Evolutionary conservation across 2,888 invertebrate species (phyloP), one percentile per base, ranked within the genome.

Genomic region (Neria commutata): DNA sequence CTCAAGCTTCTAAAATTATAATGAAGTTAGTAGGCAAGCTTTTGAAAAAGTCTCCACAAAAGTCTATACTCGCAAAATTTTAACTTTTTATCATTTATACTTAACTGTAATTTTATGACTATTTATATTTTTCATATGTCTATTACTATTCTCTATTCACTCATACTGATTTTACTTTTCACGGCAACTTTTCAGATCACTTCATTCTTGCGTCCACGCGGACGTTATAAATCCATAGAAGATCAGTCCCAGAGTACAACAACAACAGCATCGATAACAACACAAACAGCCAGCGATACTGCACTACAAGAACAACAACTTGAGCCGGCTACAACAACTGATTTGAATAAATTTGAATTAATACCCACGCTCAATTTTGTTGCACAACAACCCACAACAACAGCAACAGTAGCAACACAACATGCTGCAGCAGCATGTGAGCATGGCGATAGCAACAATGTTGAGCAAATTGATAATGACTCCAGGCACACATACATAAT

Each of bases 341-440:
- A 63, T 68, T 46, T 55, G 25, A 66, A 66, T 46, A 67, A 67
- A 55, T 66, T 70, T 61, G 77, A 79, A 67, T 64, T 80, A 23
- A 72, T 80, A 69, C 81, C 77, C 45, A 80, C 76, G 54, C 64
- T 80, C 56, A 74, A 74, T 57, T 77, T 80, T 61, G 66, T 78
- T 49, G 67, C 72, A 8, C 61, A 68, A 54, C 67, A 68, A 49
- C 63, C 66, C 33, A 59, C 6, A 46, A 56, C 24, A 37, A 25
- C 5, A 16, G 40, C 29, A 34, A 50, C 37, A 33, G 53, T 40
- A 51, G 49, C 47, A 8, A 47, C 29, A 45, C 65, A 65, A 65
- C 64, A 68, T 66, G 66, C 65, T 59, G 60, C 34, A 45, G 48
- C 61, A 54, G 55, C 64, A 65, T 53, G 54, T 63, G 61, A 56